A percentile compares a stretch with the other conserved stretches of the same genome.
These are phyloP conservation scores for Tringa solitaria DNA, from an alignment of 2,113 vertebrate species.

Conservation along the genomic window DNA sequence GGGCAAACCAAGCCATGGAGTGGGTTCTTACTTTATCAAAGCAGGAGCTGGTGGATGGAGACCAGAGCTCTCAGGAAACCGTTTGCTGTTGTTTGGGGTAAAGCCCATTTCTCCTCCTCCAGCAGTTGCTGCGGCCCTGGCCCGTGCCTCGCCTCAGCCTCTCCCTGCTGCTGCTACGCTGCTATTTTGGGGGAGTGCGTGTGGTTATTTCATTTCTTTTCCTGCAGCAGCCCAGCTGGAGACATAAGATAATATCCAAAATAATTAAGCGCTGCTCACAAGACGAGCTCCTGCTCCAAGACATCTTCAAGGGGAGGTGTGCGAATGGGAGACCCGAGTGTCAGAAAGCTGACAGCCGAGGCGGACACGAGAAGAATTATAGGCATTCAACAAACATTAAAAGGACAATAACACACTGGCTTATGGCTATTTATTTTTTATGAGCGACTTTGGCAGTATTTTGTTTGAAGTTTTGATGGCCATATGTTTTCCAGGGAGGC, in stretches of 20 bases:
- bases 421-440: constrained; percentile 69
- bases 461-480: constrained; percentile 70
- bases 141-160: accelerated
- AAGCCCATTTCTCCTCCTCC: background rate
- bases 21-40: background rate
- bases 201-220: background rate
- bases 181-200: accelerated
- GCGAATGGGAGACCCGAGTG: background rate
- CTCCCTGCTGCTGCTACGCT: background rate
- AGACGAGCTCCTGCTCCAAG: background rate
- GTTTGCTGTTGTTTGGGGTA: background rate
- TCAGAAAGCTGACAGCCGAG: constrained; percentile 25
- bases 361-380: constrained; percentile 32
- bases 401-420: constrained; percentile 66
- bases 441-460: constrained; percentile 57
- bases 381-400: constrained; percentile 54
- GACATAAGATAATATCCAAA: background rate
- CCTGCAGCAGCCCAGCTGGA: constrained; percentile 21
- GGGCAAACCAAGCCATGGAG: background rate
- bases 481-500: constrained; percentile 68
- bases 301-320: background rate
- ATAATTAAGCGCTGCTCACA: background rate
- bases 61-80: background rate
- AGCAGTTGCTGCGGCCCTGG: accelerated
- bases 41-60: background rate